Percentiles rank a stretch among this genome's conserved stretches.
Conservation (phyloP, 2,888 invertebrate species). For the Lasioglossum lativentre region DNA sequence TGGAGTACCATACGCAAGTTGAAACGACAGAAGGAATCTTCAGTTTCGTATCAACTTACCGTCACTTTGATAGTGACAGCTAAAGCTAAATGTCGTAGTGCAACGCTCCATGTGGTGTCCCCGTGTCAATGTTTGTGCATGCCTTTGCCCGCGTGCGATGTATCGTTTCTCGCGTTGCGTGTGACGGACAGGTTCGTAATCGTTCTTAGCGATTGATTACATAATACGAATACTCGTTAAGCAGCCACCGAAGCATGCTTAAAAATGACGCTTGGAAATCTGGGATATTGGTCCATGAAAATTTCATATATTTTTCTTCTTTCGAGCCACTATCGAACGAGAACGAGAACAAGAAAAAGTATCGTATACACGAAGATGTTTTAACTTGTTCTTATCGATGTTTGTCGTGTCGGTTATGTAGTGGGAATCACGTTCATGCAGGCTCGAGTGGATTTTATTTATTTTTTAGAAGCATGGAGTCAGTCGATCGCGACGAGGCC, state of each 20-base stretch:
- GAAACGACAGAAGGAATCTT: background rate
- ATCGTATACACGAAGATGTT: background rate
- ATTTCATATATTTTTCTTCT: background rate
- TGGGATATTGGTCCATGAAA: background rate
- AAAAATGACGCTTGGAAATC: background rate
- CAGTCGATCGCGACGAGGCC: constrained; percentile 63
- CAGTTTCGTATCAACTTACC: background rate
- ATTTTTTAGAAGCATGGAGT: constrained; percentile 29
- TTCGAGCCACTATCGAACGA: background rate
- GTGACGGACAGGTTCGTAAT: constrained; percentile 34
- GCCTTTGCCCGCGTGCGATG: background rate
- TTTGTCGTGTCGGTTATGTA: background rate
- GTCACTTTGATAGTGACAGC: background rate
- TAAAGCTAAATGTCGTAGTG: background rate
- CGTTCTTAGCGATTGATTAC: constrained; percentile 27
- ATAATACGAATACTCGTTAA: constrained; percentile 32
- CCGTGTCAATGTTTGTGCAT: constrained; percentile 10
- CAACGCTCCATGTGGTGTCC: background rate
- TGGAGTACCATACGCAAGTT: background rate
- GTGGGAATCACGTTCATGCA: background rate
- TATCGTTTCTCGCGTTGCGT: constrained; percentile 14
- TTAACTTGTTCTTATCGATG: background rate
- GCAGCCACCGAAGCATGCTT: background rate
- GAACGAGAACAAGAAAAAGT: background rate
- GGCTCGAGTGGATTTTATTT: constrained; percentile 48